phyloP scores from a whole-genome alignment of 2,113 vertebrate species.

The Apodemus speciosus region DNA sequence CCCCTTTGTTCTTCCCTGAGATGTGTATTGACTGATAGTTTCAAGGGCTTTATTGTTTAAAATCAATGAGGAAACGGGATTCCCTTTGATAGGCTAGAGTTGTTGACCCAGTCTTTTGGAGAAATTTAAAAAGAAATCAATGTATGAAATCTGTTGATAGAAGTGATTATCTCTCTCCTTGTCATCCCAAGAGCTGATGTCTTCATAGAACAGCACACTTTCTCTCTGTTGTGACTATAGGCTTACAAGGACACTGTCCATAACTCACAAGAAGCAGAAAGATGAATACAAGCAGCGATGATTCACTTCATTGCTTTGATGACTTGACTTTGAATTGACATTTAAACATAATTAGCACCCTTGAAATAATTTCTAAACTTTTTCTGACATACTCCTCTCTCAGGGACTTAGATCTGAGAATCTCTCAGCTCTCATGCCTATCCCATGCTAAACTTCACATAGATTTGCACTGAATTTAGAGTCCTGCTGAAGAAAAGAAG shows the following conservation, averaged over 20 bases:
- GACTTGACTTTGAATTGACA: neutral
- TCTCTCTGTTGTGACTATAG: neutral
- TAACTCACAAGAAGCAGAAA: neutral
- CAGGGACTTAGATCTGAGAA: neutral
- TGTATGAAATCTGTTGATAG: conserved; percentile 67
- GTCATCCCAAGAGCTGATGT: conserved; percentile 30
- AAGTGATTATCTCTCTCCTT: conserved; percentile 18
- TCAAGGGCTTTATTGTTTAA: conserved; percentile 72
- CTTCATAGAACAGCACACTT: conserved; percentile 41
- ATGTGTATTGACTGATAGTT: conserved; percentile 76
- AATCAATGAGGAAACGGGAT: conserved; percentile 76
- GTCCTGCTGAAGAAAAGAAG: neutral
- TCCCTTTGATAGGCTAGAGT: conserved; percentile 75
- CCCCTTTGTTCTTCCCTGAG: conserved; percentile 74
- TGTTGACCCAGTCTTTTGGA: conserved; percentile 63
- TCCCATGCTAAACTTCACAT: neutral
- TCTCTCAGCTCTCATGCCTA: neutral
- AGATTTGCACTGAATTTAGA: neutral
- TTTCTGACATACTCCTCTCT: neutral
- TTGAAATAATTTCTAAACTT: neutral
- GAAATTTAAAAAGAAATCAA: conserved; percentile 41
- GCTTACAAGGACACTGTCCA: neutral
- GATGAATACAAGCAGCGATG: neutral
- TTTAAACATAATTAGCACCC: neutral
- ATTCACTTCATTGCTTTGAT: neutral